Conservation (phyloP, 2,113 vertebrate species). For the Pristiophorus japonicus region DNA sequence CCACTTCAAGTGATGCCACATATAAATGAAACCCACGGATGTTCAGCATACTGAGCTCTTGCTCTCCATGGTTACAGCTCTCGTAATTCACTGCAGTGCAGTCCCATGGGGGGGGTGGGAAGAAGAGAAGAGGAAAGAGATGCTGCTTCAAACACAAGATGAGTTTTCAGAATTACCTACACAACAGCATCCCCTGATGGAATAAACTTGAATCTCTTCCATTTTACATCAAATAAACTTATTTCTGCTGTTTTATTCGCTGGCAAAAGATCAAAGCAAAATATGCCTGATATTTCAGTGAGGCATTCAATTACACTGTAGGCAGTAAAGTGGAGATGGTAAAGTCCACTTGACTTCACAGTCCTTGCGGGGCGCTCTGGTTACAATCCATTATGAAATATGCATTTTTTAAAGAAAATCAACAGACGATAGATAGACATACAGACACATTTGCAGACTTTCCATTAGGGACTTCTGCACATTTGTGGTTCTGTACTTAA, state of each 20-base stretch:
- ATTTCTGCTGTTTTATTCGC: too few species aligned
- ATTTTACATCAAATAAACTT: background rate
- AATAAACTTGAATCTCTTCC: background rate
- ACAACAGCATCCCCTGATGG: conserved; percentile 32
- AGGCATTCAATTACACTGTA: background rate
- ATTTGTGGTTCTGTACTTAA: background rate
- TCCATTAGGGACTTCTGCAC: background rate
- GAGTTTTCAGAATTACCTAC: background rate
- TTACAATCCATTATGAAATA: background rate
- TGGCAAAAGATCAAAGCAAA: background rate
- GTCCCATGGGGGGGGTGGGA: background rate
- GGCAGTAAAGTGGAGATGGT: background rate
- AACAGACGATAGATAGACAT: background rate
- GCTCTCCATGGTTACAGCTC: background rate
- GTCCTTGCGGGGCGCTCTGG: background rate
- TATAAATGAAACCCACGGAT: conserved; percentile 4
- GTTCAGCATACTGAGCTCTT: conserved; percentile 8
- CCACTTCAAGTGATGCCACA: background rate
- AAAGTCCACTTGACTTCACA: background rate
- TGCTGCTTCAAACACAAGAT: background rate
- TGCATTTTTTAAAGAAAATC: background rate
- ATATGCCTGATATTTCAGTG: background rate
- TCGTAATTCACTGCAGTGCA: conserved; percentile 19
- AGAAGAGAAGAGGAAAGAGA: background rate
- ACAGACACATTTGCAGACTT: background rate